Conservation (phyloP, 2,797 vertebrate genomes). For the Moxostoma hubbsi region DNA sequence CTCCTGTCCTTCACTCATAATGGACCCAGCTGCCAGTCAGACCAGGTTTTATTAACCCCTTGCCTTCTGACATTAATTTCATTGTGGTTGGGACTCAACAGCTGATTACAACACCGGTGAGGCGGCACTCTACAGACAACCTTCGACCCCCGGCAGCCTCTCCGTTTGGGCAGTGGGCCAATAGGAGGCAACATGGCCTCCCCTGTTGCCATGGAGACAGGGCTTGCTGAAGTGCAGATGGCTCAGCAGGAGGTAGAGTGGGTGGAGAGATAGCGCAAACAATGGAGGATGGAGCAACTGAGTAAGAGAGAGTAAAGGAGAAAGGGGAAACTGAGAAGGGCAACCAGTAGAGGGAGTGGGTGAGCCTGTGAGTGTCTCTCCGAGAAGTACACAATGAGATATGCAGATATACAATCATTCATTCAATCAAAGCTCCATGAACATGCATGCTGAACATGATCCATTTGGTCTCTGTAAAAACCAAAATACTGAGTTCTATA, state of each 20-base stretch:
- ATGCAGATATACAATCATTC: not conserved
- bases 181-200: constrained; percentile 55
- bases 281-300: constrained; percentile 55
- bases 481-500: not conserved
- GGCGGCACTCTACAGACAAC: constrained; percentile 57
- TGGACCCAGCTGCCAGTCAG: constrained; percentile 59
- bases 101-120: constrained; percentile 62
- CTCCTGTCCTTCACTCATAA: constrained; percentile 49
- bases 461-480: not conserved
- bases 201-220: constrained; percentile 79
- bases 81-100: constrained; percentile 52
- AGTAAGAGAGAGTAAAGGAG: constrained; percentile 16
- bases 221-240: constrained; percentile 72
- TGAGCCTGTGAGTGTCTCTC: constrained; percentile 31
- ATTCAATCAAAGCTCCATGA: not conserved
- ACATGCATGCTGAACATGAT: not conserved
- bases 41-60: constrained; percentile 55
- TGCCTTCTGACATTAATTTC: constrained; percentile 50
- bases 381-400: constrained; percentile 10
- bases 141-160: constrained; percentile 61
- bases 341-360: constrained; percentile 60
- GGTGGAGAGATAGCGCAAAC: constrained; percentile 49
- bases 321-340: constrained; percentile 1
- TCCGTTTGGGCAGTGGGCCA: constrained; percentile 64
- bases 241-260: constrained; percentile 71